These are phyloP conservation scores for Mylabris phalerata DNA, from an alignment of 1,140 invertebrate genomes.

Conservation along the genomic window DNA sequence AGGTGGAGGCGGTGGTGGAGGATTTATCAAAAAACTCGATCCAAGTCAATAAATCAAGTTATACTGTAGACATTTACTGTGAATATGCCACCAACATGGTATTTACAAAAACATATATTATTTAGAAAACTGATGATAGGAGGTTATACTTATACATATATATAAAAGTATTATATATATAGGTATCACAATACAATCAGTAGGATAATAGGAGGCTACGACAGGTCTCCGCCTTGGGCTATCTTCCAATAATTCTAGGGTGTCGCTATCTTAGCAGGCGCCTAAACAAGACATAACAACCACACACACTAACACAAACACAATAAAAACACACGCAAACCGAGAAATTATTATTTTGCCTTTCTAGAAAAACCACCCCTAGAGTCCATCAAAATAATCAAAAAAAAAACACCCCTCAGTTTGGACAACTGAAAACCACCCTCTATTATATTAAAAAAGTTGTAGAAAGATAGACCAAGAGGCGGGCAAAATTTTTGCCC, in stretches of 20 bases:
- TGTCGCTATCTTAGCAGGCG: conserved; percentile 21
- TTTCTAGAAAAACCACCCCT: too few relatives aligned
- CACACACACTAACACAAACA: too few relatives aligned
- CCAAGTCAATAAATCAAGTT: conserved; percentile 18
- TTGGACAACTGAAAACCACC: too few relatives aligned
- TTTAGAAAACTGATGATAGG: conserved; percentile 12
- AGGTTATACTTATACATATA: neutral
- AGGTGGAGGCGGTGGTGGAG: neutral
- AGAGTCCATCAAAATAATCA: too few relatives aligned
- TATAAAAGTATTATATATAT: conserved; percentile 1
- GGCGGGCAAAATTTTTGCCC: too few relatives aligned
- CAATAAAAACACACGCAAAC: neutral
- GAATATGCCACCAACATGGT: conserved; percentile 28
- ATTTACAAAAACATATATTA: conserved; percentile 30
- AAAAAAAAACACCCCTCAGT: too few relatives aligned
- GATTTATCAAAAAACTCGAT: conserved; percentile 13
- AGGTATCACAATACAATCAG: conserved; percentile 24
- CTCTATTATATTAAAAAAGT: too few relatives aligned
- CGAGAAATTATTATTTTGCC: too few relatives aligned
- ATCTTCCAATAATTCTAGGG: conserved; percentile 26
- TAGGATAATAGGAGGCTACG: conserved; percentile 28
- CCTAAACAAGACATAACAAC: conserved; percentile 30
- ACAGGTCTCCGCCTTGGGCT: conserved; percentile 23
- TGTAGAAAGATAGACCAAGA: too few relatives aligned
- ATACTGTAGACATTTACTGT: conserved; percentile 13